phyloP scores from a whole-genome alignment of 2,113 vertebrate genomes.

The Spheniscus mendiculus region DNA sequence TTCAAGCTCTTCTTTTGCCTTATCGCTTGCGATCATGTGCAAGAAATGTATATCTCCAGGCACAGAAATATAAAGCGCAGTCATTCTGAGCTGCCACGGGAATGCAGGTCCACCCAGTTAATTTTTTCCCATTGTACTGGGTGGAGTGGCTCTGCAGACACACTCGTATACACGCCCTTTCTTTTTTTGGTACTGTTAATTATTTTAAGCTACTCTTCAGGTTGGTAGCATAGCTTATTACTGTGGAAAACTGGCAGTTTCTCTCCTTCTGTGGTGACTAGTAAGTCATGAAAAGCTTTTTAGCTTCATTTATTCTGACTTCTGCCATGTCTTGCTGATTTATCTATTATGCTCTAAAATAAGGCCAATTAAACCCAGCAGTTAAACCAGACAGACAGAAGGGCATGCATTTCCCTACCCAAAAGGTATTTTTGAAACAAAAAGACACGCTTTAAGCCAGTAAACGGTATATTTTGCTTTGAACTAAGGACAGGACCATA shows the following conservation, averaged over 20 bases:
- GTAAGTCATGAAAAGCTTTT: constrained; percentile 42
- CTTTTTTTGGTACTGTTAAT: constrained; percentile 48
- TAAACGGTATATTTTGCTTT: background rate
- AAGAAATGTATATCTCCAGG: constrained; percentile 29
- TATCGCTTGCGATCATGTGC: background rate
- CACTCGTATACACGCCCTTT: background rate
- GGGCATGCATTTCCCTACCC: background rate
- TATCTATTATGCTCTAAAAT: constrained; percentile 46
- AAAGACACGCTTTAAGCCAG: background rate
- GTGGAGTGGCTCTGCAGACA: constrained; percentile 15
- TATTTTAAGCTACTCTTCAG: constrained; percentile 46
- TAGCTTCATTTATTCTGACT: constrained; percentile 25
- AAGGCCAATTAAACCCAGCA: constrained; percentile 36
- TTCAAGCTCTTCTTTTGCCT: background rate
- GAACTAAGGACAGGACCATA: background rate
- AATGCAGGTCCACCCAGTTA: constrained; percentile 50
- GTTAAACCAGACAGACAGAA: constrained; percentile 24
- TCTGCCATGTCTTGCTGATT: constrained; percentile 34
- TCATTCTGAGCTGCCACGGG: background rate
- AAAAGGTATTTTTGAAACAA: constrained; percentile 44
- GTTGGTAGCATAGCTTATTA: constrained; percentile 21
- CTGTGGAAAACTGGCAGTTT: constrained; percentile 29
- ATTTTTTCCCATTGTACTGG: constrained; percentile 26
- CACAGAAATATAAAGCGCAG: background rate
- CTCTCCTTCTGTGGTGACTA: constrained; percentile 2